Conservation (phyloP, 2,797 vertebrate species). For the Coregonus suidteri region DNA sequence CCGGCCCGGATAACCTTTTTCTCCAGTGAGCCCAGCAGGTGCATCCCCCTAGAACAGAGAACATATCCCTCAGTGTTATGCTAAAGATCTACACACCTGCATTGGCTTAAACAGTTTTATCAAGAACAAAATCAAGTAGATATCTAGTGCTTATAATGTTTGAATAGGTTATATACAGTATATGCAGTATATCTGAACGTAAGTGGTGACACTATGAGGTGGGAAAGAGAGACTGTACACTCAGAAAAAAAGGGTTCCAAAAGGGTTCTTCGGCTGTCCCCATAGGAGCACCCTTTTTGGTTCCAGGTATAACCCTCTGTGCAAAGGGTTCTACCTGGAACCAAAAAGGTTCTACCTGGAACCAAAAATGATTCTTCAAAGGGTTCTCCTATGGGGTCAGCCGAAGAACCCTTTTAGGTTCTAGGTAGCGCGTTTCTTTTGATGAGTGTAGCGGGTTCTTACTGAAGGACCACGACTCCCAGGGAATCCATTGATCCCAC, state of each 20-base stretch:
- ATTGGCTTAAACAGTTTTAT: not conserved
- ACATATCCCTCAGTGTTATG: not conserved
- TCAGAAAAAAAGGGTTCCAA: too few relatives aligned
- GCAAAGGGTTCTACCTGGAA: too few relatives aligned
- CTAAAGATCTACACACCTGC: not conserved
- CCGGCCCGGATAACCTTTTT: constrained; percentile 80
- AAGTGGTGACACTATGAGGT: not conserved
- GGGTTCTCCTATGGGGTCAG: too few relatives aligned
- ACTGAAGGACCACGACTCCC: constrained; percentile 82
- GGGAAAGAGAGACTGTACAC: not conserved
- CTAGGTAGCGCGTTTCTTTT: too few relatives aligned
- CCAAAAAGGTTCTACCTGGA: too few relatives aligned
- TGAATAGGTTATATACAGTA: not conserved
- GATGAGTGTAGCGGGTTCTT: constrained; percentile 53
- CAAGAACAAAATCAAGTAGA: too few relatives aligned
- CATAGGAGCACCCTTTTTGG: too few relatives aligned
- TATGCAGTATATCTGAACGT: not conserved
- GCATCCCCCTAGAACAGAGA: constrained; percentile 81
- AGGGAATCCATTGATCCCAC: constrained; percentile 79
- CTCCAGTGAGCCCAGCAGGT: constrained; percentile 77
- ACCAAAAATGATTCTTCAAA: too few relatives aligned
- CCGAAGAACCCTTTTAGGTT: too few relatives aligned
- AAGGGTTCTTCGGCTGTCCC: too few relatives aligned
- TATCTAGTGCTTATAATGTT: too few relatives aligned
- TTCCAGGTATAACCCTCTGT: too few relatives aligned